Conservation (phyloP, 92 coral and sea anemone genomes). For the Montipora capitata region DNA sequence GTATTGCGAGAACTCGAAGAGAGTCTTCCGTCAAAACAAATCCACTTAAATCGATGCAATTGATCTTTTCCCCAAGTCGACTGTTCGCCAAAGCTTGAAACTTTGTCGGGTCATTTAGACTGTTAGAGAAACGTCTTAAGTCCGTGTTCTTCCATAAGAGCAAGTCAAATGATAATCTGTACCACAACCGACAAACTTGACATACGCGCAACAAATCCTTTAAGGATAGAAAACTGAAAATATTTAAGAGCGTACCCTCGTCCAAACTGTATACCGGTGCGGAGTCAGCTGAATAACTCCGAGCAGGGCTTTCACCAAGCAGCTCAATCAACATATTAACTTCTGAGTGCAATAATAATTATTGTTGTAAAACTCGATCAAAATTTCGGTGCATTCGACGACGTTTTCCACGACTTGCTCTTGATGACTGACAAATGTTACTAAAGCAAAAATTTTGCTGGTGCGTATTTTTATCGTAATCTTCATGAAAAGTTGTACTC, state of each 20-base stretch:
- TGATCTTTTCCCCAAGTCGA: constrained; percentile 57
- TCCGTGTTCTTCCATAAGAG: constrained; percentile 74
- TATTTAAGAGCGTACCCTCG: constrained; percentile 67
- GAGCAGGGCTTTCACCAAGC: not conserved
- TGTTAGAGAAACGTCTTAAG: constrained; percentile 65
- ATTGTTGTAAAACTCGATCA: not conserved
- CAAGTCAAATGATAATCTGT: constrained; percentile 71
- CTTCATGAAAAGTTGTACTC: not conserved
- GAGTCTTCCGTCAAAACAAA: constrained; percentile 60
- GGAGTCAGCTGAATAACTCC: not conserved
- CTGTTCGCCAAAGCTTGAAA: constrained; percentile 35
- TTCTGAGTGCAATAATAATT: not conserved
- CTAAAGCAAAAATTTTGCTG: not conserved
- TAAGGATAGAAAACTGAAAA: constrained; percentile 66
- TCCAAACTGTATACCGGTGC: constrained; percentile 34
- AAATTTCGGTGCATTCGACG: not conserved
- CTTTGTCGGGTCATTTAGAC: constrained; percentile 37
- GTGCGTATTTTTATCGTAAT: constrained; percentile 2
- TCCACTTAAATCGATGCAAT: constrained; percentile 76
- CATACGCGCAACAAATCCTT: constrained; percentile 70
- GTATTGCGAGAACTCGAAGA: constrained; percentile 61
- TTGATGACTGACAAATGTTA: constrained; percentile 4
- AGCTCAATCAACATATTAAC: not conserved
- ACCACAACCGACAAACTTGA: constrained; percentile 79
- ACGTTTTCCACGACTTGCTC: constrained; percentile 1